These are phyloP conservation scores for Olivierus martensii DNA, from an alignment of 1,140 invertebrate genomes.

Conservation along the genomic window DNA sequence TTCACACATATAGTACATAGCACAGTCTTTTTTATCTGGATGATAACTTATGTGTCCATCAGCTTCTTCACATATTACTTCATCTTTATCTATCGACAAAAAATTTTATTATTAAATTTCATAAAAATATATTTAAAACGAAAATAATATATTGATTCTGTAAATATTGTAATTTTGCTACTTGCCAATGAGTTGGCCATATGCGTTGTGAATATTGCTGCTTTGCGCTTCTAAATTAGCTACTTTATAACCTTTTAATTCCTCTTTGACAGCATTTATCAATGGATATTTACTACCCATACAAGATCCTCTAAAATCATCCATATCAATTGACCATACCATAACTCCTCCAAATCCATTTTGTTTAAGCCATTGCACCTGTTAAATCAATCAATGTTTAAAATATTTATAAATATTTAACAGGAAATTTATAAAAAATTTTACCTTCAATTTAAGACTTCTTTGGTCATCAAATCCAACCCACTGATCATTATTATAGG, in stretches of 20 bases:
- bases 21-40: slow-evolving; percentile 76
- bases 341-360: slow-evolving; percentile 91
- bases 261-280: slow-evolving; percentile 70
- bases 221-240: slow-evolving; percentile 54
- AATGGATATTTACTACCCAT: slow-evolving; percentile 83
- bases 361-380: slow-evolving; percentile 89
- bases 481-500: slow-evolving; percentile 83
- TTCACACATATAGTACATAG: slow-evolving; percentile 91
- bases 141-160: no score
- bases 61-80: slow-evolving; percentile 78
- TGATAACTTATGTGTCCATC: slow-evolving; percentile 90
- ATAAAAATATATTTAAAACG: no score
- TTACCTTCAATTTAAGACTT: slow-evolving; percentile 80
- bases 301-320: slow-evolving; percentile 81
- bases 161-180: no score
- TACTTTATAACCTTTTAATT: slow-evolving; percentile 67
- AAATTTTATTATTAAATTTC: no score
- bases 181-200: neutral
- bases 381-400: slow-evolving; percentile 7
- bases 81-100: slow-evolving; percentile 32
- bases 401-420: neutral
- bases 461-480: slow-evolving; percentile 91
- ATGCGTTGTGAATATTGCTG: slow-evolving; percentile 41
- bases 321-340: slow-evolving; percentile 94
- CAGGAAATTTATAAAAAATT: neutral